These are phyloP conservation scores for Augiades crinisus DNA, from an alignment of 2,888 invertebrate species.

Conservation along the genomic window DNA sequence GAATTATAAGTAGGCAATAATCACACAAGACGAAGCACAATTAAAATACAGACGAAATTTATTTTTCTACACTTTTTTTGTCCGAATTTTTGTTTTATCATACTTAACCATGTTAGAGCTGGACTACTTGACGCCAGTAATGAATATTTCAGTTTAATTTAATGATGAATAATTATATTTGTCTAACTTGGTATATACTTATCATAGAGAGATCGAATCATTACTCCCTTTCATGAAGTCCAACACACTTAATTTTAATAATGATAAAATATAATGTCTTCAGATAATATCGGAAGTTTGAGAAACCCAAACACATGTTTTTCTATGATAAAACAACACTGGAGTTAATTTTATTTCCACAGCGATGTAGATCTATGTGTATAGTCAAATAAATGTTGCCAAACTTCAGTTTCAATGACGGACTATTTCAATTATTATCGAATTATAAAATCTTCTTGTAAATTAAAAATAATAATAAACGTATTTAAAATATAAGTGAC, in stretches of 20 bases:
- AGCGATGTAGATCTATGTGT: neutral
- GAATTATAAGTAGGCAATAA: neutral
- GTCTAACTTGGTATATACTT: no score
- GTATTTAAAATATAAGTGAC: no score
- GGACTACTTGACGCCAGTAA: neutral
- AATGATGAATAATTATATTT: no score
- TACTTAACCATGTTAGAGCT: neutral
- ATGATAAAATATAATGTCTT: no score
- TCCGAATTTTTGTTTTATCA: neutral
- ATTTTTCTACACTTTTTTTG: constrained; percentile 40
- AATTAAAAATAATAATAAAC: no score
- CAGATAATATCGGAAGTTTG: neutral
- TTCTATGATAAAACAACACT: neutral
- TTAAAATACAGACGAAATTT: constrained; percentile 34
- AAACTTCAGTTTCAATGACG: neutral
- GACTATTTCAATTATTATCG: neutral
- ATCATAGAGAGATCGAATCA: no score
- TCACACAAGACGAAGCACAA: constrained; percentile 48
- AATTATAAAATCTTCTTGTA: no score
- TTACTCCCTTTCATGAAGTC: no score
- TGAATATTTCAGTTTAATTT: no score
- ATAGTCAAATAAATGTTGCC: neutral
- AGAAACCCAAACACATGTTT: neutral
- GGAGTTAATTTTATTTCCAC: neutral
- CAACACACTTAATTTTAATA: no score